Evolutionary conservation across 2,113 vertebrate genomes (phyloP).

Genomic region (Prunella fulvescens): DNA sequence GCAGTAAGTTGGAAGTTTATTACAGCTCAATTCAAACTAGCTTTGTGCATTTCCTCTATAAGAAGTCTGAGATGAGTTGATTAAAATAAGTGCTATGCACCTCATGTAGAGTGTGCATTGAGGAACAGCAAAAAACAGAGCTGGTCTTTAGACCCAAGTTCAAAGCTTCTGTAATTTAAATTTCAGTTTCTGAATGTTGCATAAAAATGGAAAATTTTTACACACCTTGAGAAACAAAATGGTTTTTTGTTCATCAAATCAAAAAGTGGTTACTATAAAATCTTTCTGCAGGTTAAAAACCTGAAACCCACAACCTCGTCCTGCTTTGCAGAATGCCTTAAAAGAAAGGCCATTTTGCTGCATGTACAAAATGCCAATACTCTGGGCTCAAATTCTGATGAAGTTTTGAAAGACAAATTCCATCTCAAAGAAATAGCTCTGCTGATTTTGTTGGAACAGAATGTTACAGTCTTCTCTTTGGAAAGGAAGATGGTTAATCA

Average conservation of each 20-base stretch:
- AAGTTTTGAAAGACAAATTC: background rate
- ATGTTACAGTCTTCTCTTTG: background rate
- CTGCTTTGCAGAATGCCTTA: background rate
- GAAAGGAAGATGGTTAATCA: background rate
- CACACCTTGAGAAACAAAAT: background rate
- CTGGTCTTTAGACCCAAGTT: fast-evolving
- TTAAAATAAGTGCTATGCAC: background rate
- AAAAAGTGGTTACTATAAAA: background rate
- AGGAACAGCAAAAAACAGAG: background rate
- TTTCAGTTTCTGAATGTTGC: background rate
- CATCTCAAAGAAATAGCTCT: background rate
- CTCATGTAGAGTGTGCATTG: background rate
- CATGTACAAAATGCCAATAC: background rate
- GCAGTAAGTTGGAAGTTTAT: background rate
- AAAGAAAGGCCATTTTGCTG: background rate
- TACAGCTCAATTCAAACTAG: background rate
- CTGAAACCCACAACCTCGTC: fast-evolving
- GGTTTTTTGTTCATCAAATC: background rate
- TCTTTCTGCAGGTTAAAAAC: background rate
- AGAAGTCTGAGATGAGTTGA: background rate
- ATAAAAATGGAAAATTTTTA: background rate
- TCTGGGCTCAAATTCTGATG: background rate
- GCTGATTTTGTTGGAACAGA: background rate
- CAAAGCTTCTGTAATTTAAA: background rate
- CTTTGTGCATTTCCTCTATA: background rate